Evolutionary conservation across 23 tunicate species (phyloP).

Genomic region (Trididemnum miniatum): DNA sequence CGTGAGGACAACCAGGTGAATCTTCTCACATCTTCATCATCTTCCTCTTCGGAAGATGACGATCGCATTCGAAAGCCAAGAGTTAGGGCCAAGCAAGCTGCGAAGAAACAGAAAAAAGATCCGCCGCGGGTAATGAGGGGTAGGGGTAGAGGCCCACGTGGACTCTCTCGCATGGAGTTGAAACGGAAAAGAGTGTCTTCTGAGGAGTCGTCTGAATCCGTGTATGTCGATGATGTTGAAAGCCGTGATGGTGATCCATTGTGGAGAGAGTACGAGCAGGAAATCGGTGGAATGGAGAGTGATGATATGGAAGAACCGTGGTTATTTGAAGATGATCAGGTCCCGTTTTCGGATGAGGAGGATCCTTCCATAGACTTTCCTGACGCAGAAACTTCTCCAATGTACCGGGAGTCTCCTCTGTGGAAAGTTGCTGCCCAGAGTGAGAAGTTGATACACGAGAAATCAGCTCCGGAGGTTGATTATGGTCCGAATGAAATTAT

Average conservation of each 20-base stretch:
- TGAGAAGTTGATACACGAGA: conserved; percentile 15
- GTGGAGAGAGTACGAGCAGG: conserved; percentile 63
- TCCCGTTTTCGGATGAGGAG: conserved; percentile 20
- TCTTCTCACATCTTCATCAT: conserved; percentile 62
- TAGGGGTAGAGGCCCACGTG: conserved; percentile 43
- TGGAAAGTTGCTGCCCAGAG: conserved; percentile 55
- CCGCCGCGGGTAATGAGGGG: conserved; percentile 12
- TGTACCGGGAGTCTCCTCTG: conserved; percentile 51
- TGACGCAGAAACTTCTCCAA: background rate
- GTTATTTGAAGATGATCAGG: conserved; percentile 12
- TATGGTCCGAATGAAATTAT: conserved; percentile 64
- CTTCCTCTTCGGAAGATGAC: conserved; percentile 26
- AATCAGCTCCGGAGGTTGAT: conserved; percentile 1
- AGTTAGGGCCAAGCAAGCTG: background rate
- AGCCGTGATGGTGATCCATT: conserved; percentile 52
- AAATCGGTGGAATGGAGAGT: conserved; percentile 52
- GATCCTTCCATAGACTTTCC: background rate
- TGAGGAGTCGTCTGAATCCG: conserved; percentile 32
- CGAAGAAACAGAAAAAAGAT: background rate
- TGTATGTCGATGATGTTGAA: conserved; percentile 9
- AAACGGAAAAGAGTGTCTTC: conserved; percentile 25
- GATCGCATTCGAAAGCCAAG: conserved; percentile 5
- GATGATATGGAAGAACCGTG: conserved; percentile 29
- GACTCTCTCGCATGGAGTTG: background rate
- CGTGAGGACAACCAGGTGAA: conserved; percentile 87